These are phyloP conservation scores for Megaleporinus macrocephalus DNA, from an alignment of 2,113 vertebrate genomes.

Conservation along the genomic window DNA sequence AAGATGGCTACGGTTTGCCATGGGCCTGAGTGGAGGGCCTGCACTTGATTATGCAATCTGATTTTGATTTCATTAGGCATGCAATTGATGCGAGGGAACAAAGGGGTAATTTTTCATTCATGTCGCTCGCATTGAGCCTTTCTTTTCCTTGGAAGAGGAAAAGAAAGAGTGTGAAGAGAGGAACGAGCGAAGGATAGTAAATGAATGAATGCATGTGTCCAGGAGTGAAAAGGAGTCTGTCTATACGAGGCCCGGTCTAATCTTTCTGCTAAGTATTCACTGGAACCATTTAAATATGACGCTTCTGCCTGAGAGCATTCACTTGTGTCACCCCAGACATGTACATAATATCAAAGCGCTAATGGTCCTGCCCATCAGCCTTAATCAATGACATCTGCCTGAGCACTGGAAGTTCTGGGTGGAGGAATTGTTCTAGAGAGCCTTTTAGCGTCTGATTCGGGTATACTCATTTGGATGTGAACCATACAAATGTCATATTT, in stretches of 20 bases:
- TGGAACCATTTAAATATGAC: slow-evolving; percentile 81
- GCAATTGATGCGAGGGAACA: slow-evolving; percentile 85
- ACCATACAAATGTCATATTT: not conserved
- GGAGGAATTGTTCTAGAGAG: slow-evolving; percentile 32
- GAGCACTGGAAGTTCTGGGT: not conserved
- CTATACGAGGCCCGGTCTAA: slow-evolving; percentile 69
- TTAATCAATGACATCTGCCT: slow-evolving; percentile 70
- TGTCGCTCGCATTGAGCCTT: slow-evolving; percentile 77
- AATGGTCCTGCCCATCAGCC: slow-evolving; percentile 78
- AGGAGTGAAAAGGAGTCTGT: slow-evolving; percentile 61
- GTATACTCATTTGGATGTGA: not conserved
- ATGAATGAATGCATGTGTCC: slow-evolving; percentile 74
- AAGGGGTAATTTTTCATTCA: slow-evolving; percentile 86
- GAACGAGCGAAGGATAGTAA: slow-evolving; percentile 58
- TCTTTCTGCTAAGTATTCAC: slow-evolving; percentile 74
- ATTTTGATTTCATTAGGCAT: slow-evolving; percentile 88
- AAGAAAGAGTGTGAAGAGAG: slow-evolving; percentile 1
- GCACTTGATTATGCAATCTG: slow-evolving; percentile 82
- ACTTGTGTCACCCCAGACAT: slow-evolving; percentile 76
- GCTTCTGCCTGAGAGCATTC: slow-evolving; percentile 65
- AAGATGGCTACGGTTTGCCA: slow-evolving; percentile 81
- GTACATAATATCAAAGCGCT: slow-evolving; percentile 76
- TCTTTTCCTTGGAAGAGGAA: slow-evolving; percentile 73
- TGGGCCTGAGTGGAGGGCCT: slow-evolving; percentile 76
- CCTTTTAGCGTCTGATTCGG: slow-evolving; percentile 37